phyloP scores from a whole-genome alignment of 1,140 invertebrate species.

The Pseudachorutes palmiensis region DNA sequence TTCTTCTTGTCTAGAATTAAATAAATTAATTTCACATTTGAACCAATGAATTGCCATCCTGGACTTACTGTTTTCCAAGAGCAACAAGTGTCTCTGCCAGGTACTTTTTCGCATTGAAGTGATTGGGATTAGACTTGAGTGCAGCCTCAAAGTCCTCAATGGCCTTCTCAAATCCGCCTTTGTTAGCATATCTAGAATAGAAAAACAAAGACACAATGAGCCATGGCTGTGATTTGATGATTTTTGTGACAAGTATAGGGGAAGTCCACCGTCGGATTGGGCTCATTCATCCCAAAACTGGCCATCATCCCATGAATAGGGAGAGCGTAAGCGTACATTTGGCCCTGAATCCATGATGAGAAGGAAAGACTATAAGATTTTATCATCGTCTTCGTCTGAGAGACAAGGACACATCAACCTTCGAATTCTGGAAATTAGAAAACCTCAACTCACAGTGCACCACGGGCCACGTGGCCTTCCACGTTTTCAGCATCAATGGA shows the following conservation, averaged over 20 bases:
- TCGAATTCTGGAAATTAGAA: not conserved
- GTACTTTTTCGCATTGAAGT: conserved; percentile 90
- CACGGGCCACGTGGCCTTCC: conserved; percentile 85
- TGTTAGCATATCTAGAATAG: conserved; percentile 70
- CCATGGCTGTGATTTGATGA: not conserved
- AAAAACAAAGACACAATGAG: conserved; percentile 5
- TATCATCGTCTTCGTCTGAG: not conserved
- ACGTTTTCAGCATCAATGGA: conserved; percentile 87
- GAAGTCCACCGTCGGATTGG: too few relatives aligned
- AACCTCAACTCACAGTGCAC: conserved; percentile 61
- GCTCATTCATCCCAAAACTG: too few relatives aligned
- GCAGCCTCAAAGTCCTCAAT: conserved; percentile 90
- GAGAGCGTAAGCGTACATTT: not conserved
- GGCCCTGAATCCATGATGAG: conserved; percentile 3
- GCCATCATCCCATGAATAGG: not conserved
- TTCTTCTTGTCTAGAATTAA: conserved; percentile 38
- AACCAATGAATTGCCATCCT: not conserved
- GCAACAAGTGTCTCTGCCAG: conserved; percentile 85
- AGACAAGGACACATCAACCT: not conserved
- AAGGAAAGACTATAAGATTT: not conserved
- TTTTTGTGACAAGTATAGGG: not conserved
- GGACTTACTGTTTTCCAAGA: conserved; percentile 60
- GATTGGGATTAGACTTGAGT: conserved; percentile 73
- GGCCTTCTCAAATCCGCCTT: conserved; percentile 83
- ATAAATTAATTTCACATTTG: too few relatives aligned